phyloP scores from a whole-genome alignment of 2,113 vertebrate species.

The Phasianus colchicus region DNA sequence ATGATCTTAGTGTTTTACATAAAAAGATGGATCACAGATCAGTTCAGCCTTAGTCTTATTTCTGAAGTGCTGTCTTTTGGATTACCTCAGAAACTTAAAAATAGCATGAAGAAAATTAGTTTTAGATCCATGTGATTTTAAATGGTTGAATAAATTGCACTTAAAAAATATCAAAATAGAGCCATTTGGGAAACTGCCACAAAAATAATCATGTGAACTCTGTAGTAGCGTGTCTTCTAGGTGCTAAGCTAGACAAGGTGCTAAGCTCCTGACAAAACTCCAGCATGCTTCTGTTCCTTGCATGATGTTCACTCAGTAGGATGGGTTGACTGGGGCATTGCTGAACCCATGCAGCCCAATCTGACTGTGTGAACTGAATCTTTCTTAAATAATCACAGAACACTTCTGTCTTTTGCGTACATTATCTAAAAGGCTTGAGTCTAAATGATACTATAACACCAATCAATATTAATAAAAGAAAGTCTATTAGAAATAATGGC shows the following conservation, averaged over 20 bases:
- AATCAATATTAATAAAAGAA: not conserved
- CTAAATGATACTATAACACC: not conserved
- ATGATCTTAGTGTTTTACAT: not conserved
- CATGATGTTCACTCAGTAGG: not conserved
- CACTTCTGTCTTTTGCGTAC: not conserved
- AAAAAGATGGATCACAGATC: not conserved
- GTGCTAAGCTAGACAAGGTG: not conserved
- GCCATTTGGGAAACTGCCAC: not conserved
- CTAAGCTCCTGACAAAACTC: not conserved
- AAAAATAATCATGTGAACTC: not conserved
- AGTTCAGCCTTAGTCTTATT: not conserved
- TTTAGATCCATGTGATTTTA: not conserved
- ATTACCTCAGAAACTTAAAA: not conserved
- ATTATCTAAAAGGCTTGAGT: not conserved
- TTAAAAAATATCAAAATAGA: not conserved
- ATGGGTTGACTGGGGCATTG: not conserved
- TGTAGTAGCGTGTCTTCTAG: not conserved
- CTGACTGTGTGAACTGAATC: rapidly evolving
- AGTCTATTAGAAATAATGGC: not conserved
- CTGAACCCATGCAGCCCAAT: rapidly evolving
- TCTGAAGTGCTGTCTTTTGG: not conserved
- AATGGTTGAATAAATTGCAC: not conserved
- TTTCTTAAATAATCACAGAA: not conserved
- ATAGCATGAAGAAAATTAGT: not conserved
- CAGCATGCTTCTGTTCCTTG: not conserved